These are phyloP conservation scores for Tupaia tana DNA, from an alignment of 2,113 vertebrate species.

Conservation along the genomic window DNA sequence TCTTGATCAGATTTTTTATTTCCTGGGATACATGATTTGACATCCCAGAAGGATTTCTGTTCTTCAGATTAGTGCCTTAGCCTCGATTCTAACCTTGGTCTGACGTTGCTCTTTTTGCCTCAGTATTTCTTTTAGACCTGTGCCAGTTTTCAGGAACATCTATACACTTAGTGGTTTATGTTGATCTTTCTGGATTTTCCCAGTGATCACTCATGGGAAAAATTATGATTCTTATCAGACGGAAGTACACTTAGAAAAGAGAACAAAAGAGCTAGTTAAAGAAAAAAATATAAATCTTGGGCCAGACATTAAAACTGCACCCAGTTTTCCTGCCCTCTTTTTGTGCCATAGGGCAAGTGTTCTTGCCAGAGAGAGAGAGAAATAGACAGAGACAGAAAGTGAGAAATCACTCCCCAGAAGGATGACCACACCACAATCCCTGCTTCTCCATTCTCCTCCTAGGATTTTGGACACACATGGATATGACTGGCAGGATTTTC, in stretches of 20 bases:
- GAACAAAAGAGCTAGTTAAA: neutral
- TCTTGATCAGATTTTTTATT: neutral
- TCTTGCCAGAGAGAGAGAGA: no score
- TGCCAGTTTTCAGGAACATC: neutral
- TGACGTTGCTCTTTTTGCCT: neutral
- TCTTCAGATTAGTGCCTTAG: neutral
- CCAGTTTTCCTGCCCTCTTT: neutral
- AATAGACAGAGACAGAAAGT: no score
- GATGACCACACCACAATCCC: no score
- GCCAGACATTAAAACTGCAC: neutral
- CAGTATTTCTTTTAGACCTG: neutral
- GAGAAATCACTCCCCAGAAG: no score
- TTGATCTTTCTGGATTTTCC: neutral
- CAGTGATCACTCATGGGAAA: neutral
- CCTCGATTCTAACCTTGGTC: neutral
- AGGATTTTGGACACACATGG: no score
- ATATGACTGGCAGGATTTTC: no score
- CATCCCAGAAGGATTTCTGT: neutral
- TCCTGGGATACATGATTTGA: neutral
- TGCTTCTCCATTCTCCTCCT: no score
- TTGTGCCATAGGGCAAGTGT: no score
- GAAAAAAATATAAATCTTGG: slow-evolving; percentile 32
- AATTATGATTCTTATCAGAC: neutral
- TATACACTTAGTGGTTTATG: neutral
- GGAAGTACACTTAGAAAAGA: neutral